These are phyloP conservation scores for Aplochiton taeniatus DNA, from an alignment of 2,797 vertebrate species.

Conservation along the genomic window DNA sequence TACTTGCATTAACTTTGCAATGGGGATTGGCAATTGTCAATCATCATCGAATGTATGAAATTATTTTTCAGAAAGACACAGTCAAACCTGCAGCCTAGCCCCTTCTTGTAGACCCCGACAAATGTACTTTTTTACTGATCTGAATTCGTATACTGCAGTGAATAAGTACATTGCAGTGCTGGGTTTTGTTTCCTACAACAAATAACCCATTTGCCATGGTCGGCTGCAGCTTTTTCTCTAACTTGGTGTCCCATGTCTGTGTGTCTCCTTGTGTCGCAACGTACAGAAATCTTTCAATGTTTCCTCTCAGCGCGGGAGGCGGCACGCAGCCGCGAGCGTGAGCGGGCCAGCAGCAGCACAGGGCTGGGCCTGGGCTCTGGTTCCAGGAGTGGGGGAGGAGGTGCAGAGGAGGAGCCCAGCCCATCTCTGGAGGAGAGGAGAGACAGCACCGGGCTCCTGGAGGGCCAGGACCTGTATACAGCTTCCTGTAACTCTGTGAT, in stretches of 20 bases:
- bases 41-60: no score
- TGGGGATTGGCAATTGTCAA: no score
- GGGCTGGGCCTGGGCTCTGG: slow-evolving; percentile 65
- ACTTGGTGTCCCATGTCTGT: slow-evolving; percentile 54
- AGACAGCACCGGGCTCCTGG: slow-evolving; percentile 83
- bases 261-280: slow-evolving; percentile 71
- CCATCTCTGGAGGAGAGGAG: slow-evolving; percentile 84
- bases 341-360: slow-evolving; percentile 80
- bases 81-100: no score
- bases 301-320: slow-evolving; percentile 98
- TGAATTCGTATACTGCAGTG: no score
- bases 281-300: slow-evolving; percentile 99
- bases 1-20: no score
- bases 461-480: slow-evolving; percentile 94
- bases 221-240: slow-evolving; percentile 45
- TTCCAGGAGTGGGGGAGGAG: slow-evolving; percentile 63
- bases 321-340: slow-evolving; percentile 89
- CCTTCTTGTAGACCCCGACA: no score
- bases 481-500: slow-evolving; percentile 95
- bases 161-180: no score
- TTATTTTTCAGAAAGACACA: no score
- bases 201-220: no score
- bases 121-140: no score
- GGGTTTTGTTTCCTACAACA: no score
- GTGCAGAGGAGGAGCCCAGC: slow-evolving; percentile 77